Percentiles rank a stretch among this genome's conserved stretches.
These are phyloP conservation scores for Choristoneura fumiferana DNA, from an alignment of 1,140 invertebrate genomes.

Conservation along the genomic window DNA sequence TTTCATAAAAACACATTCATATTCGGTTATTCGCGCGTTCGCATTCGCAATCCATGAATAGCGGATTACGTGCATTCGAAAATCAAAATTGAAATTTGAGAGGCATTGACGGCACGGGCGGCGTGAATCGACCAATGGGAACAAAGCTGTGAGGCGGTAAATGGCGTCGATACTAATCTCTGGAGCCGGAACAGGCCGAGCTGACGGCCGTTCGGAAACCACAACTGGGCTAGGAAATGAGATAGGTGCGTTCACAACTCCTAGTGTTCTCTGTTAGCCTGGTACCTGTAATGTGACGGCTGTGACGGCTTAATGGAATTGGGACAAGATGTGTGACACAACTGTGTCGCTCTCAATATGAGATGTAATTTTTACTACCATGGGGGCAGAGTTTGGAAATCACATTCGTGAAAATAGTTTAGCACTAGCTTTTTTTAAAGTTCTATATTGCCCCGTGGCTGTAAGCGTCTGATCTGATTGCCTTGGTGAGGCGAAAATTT, in stretches of 20 bases:
- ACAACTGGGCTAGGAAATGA: constrained; percentile 76
- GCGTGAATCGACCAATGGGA: constrained; percentile 55
- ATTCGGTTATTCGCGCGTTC: neutral
- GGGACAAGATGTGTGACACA: constrained; percentile 34
- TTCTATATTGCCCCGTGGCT: too few relatives aligned
- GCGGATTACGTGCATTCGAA: constrained; percentile 19
- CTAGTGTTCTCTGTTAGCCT: constrained; percentile 42
- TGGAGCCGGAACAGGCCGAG: constrained; percentile 65
- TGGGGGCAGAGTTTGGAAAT: too few relatives aligned
- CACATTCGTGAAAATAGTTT: too few relatives aligned
- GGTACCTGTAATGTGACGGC: constrained; percentile 36
- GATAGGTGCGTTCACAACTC: constrained; percentile 64
- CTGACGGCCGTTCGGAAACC: constrained; percentile 69
- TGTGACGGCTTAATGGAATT: constrained; percentile 55
- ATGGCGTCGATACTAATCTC: constrained; percentile 71
- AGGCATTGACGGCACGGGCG: constrained; percentile 19
- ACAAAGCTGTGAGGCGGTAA: constrained; percentile 67
- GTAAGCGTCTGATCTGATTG: too few relatives aligned
- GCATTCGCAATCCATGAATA: constrained; percentile 23
- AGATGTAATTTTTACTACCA: too few relatives aligned
- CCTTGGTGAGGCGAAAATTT: too few relatives aligned
- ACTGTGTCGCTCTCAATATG: neutral
- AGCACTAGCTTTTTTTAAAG: too few relatives aligned
- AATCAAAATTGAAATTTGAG: constrained; percentile 30
- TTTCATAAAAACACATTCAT: constrained; percentile 14